Evolutionary conservation across 2,888 invertebrate species (phyloP).

Genomic region (Caenorhabditis sp.): DNA sequence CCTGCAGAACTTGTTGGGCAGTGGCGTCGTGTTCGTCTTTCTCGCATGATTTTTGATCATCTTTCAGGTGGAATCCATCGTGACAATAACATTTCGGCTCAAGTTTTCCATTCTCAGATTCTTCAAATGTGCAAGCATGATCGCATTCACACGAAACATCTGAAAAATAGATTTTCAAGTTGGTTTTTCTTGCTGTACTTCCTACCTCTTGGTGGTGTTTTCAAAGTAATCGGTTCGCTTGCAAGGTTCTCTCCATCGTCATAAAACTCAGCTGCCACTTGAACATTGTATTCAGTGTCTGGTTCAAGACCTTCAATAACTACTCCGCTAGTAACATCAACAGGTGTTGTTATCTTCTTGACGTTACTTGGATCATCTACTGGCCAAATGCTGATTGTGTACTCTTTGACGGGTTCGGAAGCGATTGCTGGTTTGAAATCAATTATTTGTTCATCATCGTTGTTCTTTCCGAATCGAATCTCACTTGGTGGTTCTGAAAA

Average conservation of each 20-base stretch:
- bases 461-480: constrained; percentile 65
- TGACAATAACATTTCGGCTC: constrained; percentile 64
- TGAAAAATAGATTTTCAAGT: constrained; percentile 14
- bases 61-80: constrained; percentile 58
- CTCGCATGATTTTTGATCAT: constrained; percentile 59
- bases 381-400: constrained; percentile 58
- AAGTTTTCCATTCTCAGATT: constrained; percentile 39
- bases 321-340: constrained; percentile 47
- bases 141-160: constrained; percentile 66
- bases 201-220: constrained; percentile 64
- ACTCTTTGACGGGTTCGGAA: constrained; percentile 50
- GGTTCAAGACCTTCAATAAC: constrained; percentile 56
- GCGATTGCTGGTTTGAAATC: constrained; percentile 65
- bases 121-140: constrained; percentile 64
- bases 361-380: constrained; percentile 52
- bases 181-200: not conserved
- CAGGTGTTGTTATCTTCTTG: constrained; percentile 40
- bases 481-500: constrained; percentile 64
- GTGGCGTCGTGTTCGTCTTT: constrained; percentile 31
- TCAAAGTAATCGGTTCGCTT: constrained; percentile 53
- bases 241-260: constrained; percentile 61
- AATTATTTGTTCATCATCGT: constrained; percentile 67
- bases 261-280: constrained; percentile 61
- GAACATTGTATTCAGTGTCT: constrained; percentile 66
- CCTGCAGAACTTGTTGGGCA: constrained; percentile 38